Evolutionary conservation across 2,797 vertebrate genomes (phyloP).

Genomic region (Melanotaenia parkinsoni): DNA sequence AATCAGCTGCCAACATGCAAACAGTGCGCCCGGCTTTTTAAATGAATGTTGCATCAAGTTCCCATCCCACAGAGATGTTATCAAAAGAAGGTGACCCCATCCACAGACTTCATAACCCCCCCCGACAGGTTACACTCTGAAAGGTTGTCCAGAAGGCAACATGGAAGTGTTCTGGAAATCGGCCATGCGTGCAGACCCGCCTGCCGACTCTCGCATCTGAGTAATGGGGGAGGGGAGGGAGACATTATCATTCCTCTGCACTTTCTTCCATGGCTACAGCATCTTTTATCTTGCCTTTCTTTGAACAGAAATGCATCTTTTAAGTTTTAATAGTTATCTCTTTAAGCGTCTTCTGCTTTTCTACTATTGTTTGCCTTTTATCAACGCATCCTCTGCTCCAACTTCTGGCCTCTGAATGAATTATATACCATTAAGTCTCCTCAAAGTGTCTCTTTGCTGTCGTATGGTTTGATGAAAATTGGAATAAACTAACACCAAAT

Average conservation of each 20-base stretch:
- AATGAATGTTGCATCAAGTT: not conserved
- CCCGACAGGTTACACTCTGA: conserved; percentile 31
- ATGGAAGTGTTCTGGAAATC: conserved; percentile 30
- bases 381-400: not conserved
- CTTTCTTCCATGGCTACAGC: too few species aligned
- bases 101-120: not conserved
- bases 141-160: conserved; percentile 49
- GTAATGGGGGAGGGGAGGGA: not conserved
- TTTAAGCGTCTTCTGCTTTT: not conserved
- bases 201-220: conserved; percentile 20
- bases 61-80: not conserved
- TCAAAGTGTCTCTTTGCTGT: not conserved
- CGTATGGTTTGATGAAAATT: not conserved
- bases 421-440: not conserved
- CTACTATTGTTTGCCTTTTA: not conserved
- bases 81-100: not conserved
- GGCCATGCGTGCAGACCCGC: conserved; percentile 28
- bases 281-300: not conserved
- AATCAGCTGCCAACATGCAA: too few species aligned
- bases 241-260: conserved; percentile 9
- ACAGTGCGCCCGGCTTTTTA: too few species aligned
- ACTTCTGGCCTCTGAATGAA: not conserved
- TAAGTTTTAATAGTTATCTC: not conserved
- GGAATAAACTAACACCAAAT: not conserved
- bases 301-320: conserved; percentile 2